These are phyloP conservation scores for Eriosoma lanigerum DNA, from an alignment of 1,140 invertebrate genomes.

Conservation along the genomic window DNA sequence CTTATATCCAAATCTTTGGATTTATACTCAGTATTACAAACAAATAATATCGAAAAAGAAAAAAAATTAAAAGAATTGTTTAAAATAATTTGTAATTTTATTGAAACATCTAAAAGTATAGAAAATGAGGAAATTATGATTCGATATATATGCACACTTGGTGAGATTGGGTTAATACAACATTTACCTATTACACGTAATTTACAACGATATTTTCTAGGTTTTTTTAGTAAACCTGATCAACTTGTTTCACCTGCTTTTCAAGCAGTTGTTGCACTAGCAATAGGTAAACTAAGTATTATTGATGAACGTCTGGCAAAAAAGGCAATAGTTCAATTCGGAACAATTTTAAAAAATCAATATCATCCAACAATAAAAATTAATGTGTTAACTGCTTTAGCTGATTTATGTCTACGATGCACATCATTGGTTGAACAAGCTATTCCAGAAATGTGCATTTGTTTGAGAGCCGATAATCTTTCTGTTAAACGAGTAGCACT, in stretches of 20 bases:
- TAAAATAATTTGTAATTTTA: conserved; percentile 10
- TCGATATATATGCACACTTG: conserved; percentile 21
- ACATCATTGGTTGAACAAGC: conserved; percentile 45
- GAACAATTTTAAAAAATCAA: conserved; percentile 35
- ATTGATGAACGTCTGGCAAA: conserved; percentile 43
- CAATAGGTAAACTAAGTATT: conserved; percentile 46
- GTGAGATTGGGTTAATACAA: conserved; percentile 37
- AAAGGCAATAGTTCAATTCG: conserved; percentile 36
- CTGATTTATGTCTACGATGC: conserved; percentile 45
- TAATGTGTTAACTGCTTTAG: conserved; percentile 44
- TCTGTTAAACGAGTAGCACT: conserved; percentile 37
- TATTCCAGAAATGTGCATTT: conserved; percentile 50
- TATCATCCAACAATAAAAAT: conserved; percentile 44
- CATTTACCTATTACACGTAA: conserved; percentile 24
- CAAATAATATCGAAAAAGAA: neutral
- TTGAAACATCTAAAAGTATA: conserved; percentile 20
- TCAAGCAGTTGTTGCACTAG: conserved; percentile 27
- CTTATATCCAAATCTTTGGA: conserved; percentile 41
- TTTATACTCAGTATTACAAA: conserved; percentile 8
- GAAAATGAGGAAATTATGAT: conserved; percentile 45
- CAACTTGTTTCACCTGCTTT: conserved; percentile 4
- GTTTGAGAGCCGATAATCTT: conserved; percentile 24
- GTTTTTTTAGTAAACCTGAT: conserved; percentile 1
- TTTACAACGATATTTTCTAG: conserved; percentile 22
- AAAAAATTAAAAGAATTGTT: conserved; percentile 15